Evolutionary conservation across 2,113 vertebrate species (phyloP).

Genomic region (Thinocorus orbignyianus): DNA sequence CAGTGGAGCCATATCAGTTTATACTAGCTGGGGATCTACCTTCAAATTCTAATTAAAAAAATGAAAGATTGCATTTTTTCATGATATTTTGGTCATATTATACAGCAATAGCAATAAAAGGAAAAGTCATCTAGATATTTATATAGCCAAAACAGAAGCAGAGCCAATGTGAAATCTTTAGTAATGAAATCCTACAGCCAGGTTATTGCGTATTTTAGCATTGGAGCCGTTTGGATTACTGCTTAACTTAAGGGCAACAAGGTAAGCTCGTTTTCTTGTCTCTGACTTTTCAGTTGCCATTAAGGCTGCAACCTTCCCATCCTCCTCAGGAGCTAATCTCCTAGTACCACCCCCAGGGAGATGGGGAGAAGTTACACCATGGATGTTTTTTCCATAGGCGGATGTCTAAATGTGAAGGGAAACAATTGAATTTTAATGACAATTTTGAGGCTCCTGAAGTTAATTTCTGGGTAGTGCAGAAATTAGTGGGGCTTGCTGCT

Average conservation of each 20-base stretch:
- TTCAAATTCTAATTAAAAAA: neutral
- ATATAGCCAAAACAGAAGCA: neutral
- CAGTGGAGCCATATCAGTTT: neutral
- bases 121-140: neutral
- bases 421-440: conserved; percentile 55
- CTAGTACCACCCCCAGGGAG: neutral
- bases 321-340: neutral
- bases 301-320: neutral
- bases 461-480: conserved; percentile 22
- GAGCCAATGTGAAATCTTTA: neutral
- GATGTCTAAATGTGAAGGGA: conserved; percentile 16
- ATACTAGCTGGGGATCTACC: neutral
- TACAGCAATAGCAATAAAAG: neutral
- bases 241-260: neutral
- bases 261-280: neutral
- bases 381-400: neutral
- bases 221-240: neutral
- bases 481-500: neutral
- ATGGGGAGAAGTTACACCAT: neutral
- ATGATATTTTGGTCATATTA: neutral
- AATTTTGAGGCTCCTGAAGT: neutral
- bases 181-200: neutral
- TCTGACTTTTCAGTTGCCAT: neutral
- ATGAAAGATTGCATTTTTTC: neutral
- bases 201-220: neutral